A percentile compares a stretch with the other conserved stretches of the same genome.
Conservation (phyloP, 2,888 invertebrate genomes). For the Cryptus armator region DNA sequence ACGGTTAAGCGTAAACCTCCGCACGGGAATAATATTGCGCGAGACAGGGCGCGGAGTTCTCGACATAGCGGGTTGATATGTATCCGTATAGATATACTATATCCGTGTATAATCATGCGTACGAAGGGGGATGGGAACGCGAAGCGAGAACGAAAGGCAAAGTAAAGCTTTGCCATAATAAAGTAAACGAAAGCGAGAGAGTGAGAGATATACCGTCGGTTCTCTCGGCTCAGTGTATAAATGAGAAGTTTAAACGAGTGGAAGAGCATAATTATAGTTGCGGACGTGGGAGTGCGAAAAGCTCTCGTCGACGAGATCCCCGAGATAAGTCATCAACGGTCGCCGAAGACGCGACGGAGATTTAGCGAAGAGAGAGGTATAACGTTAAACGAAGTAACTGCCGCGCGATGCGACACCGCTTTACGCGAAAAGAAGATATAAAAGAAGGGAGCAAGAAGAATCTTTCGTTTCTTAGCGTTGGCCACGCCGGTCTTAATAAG, state of each 20-base stretch:
- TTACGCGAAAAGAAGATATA: not conserved
- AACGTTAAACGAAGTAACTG: not conserved
- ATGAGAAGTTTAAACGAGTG: slow-evolving; percentile 63
- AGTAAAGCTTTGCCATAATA: not conserved
- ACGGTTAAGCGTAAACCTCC: not conserved
- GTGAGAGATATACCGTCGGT: not conserved
- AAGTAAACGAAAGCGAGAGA: slow-evolving; percentile 23
- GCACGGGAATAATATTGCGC: not conserved
- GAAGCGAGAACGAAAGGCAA: not conserved
- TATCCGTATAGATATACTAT: not conserved
- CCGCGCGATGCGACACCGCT: slow-evolving; percentile 6
- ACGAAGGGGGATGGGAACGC: not conserved
- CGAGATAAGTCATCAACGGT: slow-evolving; percentile 64
- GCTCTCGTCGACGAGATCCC: slow-evolving; percentile 62
- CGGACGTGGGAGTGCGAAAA: slow-evolving; percentile 26
- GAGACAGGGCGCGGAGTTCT: not conserved
- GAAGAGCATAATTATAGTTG: slow-evolving; percentile 45
- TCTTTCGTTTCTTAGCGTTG: not conserved
- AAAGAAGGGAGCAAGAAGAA: slow-evolving; percentile 7
- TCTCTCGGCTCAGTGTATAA: slow-evolving; percentile 20
- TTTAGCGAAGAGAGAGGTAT: not conserved
- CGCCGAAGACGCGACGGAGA: slow-evolving; percentile 10
- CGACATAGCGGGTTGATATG: not conserved
- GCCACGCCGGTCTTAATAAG: not conserved
- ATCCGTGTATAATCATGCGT: not conserved